These are phyloP conservation scores for Scrobipalpa atriplicella DNA, from an alignment of 2,888 invertebrate species.

Conservation along the genomic window DNA sequence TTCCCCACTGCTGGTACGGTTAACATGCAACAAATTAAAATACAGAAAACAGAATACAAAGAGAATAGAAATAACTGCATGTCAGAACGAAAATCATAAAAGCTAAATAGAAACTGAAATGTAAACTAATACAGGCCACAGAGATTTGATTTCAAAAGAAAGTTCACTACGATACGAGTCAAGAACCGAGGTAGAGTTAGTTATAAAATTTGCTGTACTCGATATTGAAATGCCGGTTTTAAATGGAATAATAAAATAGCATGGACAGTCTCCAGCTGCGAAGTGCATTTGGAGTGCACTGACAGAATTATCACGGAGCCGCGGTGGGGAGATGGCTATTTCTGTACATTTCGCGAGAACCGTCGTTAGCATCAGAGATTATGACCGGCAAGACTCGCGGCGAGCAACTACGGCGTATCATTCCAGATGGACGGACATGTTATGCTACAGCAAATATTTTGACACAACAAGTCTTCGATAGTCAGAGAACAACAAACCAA, in stretches of 20 bases:
- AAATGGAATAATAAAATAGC: slow-evolving; percentile 57
- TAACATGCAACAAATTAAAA: not conserved
- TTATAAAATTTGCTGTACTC: slow-evolving; percentile 52
- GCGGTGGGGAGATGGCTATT: slow-evolving; percentile 68
- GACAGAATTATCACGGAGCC: slow-evolving; percentile 70
- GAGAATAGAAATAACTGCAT: slow-evolving; percentile 1
- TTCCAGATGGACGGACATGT: not conserved
- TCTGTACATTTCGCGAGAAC: slow-evolving; percentile 74
- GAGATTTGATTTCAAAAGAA: slow-evolving; percentile 73
- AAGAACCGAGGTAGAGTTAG: slow-evolving; percentile 51
- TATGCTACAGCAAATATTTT: not conserved
- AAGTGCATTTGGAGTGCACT: slow-evolving; percentile 70
- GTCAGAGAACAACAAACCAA: not conserved
- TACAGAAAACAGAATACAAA: not conserved
- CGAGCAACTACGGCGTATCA: slow-evolving; percentile 29
- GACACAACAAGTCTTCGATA: not conserved
- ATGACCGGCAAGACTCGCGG: slow-evolving; percentile 55
- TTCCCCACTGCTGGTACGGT: not conserved
- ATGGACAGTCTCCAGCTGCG: slow-evolving; percentile 68
- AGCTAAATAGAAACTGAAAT: slow-evolving; percentile 48
- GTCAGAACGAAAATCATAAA: slow-evolving; percentile 3
- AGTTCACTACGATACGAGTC: slow-evolving; percentile 55
- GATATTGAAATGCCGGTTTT: slow-evolving; percentile 51
- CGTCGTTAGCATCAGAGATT: slow-evolving; percentile 63
- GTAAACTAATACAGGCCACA: slow-evolving; percentile 59